Percentiles rank a stretch among this genome's conserved stretches.
Conservation (phyloP, 2,797 vertebrate genomes). For the Arrhamphus sclerolepis region DNA sequence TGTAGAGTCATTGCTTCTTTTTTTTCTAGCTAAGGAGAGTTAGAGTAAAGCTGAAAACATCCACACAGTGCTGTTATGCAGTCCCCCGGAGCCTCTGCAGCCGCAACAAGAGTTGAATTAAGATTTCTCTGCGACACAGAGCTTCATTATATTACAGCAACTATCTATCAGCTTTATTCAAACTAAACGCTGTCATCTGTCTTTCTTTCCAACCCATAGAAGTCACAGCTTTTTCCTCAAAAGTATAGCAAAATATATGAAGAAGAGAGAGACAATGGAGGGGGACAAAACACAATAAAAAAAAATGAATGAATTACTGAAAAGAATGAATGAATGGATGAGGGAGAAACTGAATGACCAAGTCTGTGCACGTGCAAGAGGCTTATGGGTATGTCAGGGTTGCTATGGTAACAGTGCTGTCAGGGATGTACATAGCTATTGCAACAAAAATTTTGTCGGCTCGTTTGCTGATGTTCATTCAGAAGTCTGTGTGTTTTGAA, state of each 20-base stretch:
- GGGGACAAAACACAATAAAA: background rate
- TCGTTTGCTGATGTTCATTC: background rate
- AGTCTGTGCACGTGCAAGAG: constrained; percentile 16
- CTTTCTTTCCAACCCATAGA: background rate
- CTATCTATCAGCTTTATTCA: background rate
- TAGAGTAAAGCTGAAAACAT: background rate
- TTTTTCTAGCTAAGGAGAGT: background rate
- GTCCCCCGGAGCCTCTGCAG: background rate
- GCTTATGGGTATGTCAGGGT: constrained; percentile 13
- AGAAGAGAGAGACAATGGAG: background rate
- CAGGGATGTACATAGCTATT: background rate
- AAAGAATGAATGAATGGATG: constrained; percentile 26
- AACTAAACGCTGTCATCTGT: background rate
- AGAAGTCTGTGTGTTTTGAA: background rate
- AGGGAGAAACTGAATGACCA: constrained; percentile 16
- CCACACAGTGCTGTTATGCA: background rate
- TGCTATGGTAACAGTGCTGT: constrained; percentile 49
- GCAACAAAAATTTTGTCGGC: constrained; percentile 6
- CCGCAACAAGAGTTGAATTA: background rate
- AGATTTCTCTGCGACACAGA: background rate
- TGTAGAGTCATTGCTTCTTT: background rate
- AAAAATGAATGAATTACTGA: constrained; percentile 4
- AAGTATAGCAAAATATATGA: background rate
- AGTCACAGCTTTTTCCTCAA: background rate
- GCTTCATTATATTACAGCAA: background rate